A percentile compares a stretch with the other conserved stretches of the same genome.
phyloP scores from a whole-genome alignment of 2,797 vertebrate species.

The Natrix natrix region DNA sequence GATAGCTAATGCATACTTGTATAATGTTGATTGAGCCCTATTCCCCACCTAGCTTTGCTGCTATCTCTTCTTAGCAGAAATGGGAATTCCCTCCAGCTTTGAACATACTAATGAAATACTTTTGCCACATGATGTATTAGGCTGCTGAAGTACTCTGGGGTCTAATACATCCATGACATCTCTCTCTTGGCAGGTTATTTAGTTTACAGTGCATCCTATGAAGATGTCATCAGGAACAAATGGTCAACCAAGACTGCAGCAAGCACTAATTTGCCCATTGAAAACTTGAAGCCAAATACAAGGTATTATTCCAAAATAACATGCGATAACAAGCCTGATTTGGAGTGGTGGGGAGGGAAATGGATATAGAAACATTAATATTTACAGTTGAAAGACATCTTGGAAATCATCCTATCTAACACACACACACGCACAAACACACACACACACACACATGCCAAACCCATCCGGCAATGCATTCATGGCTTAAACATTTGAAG shows the following conservation, averaged over 20 bases:
- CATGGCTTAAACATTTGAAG: background rate
- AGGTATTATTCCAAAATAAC: constrained; percentile 73
- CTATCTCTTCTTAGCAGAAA: background rate
- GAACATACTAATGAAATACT: background rate
- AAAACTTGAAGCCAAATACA: constrained; percentile 98
- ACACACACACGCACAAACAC: no score
- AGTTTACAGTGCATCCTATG: constrained; percentile 95
- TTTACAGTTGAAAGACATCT: background rate
- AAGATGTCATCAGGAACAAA: constrained; percentile 92
- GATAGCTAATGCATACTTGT: background rate
- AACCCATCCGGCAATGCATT: background rate
- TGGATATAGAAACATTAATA: background rate
- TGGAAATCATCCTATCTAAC: background rate
- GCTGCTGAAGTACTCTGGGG: background rate
- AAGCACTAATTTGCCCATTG: constrained; percentile 88
- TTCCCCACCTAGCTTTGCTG: background rate
- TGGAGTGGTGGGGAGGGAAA: background rate
- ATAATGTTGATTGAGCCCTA: background rate
- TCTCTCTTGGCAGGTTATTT: constrained; percentile 81
- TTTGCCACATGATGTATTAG: background rate
- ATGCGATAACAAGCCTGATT: background rate
- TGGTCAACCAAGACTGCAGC: constrained; percentile 85
- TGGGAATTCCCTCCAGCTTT: background rate
- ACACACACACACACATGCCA: no score
- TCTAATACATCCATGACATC: background rate